These are phyloP conservation scores for Neosilurus hyrtlii DNA, from an alignment of 2,797 vertebrate species.

Conservation along the genomic window DNA sequence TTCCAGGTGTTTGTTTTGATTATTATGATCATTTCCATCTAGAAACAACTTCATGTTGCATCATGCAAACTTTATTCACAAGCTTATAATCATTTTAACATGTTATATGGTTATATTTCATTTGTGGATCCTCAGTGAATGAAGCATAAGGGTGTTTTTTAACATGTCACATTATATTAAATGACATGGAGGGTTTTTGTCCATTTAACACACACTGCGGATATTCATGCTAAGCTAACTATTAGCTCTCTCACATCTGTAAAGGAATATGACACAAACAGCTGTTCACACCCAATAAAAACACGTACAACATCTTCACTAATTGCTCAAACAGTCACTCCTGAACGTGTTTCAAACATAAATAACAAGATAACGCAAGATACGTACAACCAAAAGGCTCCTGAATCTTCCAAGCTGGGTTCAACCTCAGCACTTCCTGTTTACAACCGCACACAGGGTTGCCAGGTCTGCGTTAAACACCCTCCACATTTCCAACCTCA, in stretches of 20 bases:
- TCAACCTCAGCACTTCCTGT: constrained; percentile 49
- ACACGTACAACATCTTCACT: neutral
- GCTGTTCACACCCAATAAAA: neutral
- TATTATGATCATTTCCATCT: too few species aligned
- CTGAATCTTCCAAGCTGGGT: neutral
- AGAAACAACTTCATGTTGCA: neutral
- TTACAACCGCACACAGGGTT: constrained; percentile 34
- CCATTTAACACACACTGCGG: neutral
- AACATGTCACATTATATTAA: too few species aligned
- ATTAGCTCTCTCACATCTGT: neutral
- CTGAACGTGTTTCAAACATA: neutral
- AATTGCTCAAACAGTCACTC: neutral
- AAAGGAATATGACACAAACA: neutral
- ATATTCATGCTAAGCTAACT: neutral
- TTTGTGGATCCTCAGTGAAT: neutral
- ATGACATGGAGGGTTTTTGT: neutral
- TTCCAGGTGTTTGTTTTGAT: neutral
- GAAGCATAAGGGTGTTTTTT: too few species aligned
- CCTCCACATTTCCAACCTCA: neutral
- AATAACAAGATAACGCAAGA: neutral
- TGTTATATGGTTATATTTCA: neutral
- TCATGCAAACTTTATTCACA: neutral
- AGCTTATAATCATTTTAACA: neutral
- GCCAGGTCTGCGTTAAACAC: neutral
- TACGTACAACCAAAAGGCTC: neutral